These are phyloP conservation scores for Zaprionus lachaisei DNA, from an alignment of 1,140 invertebrate species.

Conservation along the genomic window DNA sequence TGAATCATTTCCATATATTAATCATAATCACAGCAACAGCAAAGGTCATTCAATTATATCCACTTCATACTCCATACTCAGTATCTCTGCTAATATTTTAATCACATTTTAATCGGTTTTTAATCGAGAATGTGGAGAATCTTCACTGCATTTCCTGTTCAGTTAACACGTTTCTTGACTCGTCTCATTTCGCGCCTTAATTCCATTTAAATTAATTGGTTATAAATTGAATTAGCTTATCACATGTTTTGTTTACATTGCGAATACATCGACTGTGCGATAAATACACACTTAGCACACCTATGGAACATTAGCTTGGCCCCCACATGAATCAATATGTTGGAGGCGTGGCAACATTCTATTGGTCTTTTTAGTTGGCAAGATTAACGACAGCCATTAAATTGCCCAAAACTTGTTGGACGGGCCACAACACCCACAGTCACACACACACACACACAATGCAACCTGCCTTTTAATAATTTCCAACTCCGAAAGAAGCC, in stretches of 20 bases:
- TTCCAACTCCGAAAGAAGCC: constrained; percentile 23
- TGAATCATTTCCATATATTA: not conserved
- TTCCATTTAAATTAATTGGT: constrained; percentile 40
- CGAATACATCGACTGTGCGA: constrained; percentile 3
- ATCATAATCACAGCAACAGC: not conserved
- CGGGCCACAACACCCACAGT: constrained; percentile 33
- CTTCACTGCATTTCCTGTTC: not conserved
- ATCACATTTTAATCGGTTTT: constrained; percentile 11
- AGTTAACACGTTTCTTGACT: not conserved
- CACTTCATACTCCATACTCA: not conserved
- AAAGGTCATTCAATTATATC: not conserved
- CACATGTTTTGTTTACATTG: constrained; percentile 19
- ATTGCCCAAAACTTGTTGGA: constrained; percentile 52
- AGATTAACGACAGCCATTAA: constrained; percentile 64
- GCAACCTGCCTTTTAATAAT: constrained; percentile 27
- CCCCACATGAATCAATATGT: constrained; percentile 65
- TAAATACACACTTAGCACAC: constrained; percentile 20
- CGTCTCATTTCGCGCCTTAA: constrained; percentile 4
- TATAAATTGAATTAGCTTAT: constrained; percentile 48
- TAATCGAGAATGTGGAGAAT: not conserved
- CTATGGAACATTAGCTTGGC: not conserved
- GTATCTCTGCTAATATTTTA: not conserved
- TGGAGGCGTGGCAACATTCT: constrained; percentile 57
- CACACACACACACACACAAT: constrained; percentile 28
- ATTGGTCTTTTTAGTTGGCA: constrained; percentile 50